These are phyloP conservation scores for Aeoliscus strigatus DNA, from an alignment of 2,797 vertebrate genomes.

Conservation along the genomic window DNA sequence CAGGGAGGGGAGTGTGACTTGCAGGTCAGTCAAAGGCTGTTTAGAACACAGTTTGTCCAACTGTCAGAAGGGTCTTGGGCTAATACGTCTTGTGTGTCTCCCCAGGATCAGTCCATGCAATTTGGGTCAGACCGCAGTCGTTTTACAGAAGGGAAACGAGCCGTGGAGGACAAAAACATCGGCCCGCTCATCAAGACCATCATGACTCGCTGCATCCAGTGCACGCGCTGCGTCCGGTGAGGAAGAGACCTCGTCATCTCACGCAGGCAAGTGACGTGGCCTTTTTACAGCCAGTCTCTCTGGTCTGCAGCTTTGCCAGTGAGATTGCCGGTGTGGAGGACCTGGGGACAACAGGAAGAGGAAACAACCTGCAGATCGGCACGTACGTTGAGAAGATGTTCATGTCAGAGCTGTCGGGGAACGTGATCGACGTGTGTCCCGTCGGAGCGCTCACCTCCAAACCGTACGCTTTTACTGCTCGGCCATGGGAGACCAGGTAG, in stretches of 20 bases:
- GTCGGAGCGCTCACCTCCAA: conserved; percentile 89
- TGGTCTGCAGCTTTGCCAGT: conserved; percentile 84
- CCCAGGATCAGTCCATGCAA: conserved; percentile 90
- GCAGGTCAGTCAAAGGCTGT: conserved; percentile 68
- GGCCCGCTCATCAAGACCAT: conserved; percentile 97
- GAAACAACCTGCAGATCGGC: conserved; percentile 87
- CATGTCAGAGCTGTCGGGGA: conserved; percentile 89
- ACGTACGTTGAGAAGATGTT: conserved; percentile 91
- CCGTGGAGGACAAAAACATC: conserved; percentile 98
- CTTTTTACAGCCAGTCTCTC: conserved; percentile 26
- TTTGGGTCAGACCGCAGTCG: conserved; percentile 96
- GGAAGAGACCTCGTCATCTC: too few species aligned
- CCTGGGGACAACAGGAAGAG: conserved; percentile 85
- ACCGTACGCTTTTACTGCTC: conserved; percentile 86
- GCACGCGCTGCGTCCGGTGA: conserved; percentile 95
- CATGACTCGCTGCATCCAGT: conserved; percentile 98
- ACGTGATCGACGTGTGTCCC: conserved; percentile 89
- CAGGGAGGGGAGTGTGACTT: conserved; percentile 98
- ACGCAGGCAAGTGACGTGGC: neutral
- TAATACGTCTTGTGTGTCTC: neutral
- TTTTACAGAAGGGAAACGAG: conserved; percentile 89
- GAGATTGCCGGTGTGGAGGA: conserved; percentile 89
- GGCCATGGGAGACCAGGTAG: conserved; percentile 92
- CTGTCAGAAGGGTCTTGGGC: neutral
- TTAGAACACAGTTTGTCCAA: neutral